phyloP scores from a whole-genome alignment of 2,797 vertebrate genomes.

The Poeciliopsis presidionis region DNA sequence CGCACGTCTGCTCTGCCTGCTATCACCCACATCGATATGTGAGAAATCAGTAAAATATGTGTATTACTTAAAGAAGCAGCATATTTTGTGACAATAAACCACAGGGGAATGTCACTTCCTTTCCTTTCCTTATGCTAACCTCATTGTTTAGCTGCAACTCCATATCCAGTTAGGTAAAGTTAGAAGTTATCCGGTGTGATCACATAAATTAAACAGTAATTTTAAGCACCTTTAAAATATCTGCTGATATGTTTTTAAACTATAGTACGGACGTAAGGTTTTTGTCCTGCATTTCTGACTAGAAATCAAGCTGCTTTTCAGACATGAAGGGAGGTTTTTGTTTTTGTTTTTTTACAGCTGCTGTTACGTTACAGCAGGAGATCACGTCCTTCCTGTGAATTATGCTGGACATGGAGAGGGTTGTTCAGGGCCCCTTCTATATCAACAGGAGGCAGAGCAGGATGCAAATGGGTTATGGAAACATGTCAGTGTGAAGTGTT shows the following conservation, averaged over 20 bases:
- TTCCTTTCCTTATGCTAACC: neutral
- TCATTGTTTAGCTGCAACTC: neutral
- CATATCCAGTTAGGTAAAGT: neutral
- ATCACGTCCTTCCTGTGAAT: neutral
- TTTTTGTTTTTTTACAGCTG: neutral
- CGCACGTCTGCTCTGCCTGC: neutral
- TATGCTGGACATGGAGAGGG: neutral
- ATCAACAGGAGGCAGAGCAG: neutral
- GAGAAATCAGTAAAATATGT: neutral
- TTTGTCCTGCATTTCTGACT: neutral
- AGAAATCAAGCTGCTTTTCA: neutral
- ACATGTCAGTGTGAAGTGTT: neutral
- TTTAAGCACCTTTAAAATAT: neutral
- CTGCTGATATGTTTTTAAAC: neutral
- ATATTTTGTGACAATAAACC: neutral
- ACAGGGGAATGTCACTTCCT: too few species aligned
- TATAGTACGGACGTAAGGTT: neutral
- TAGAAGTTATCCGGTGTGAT: neutral
- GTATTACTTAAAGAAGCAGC: neutral
- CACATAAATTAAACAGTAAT: neutral
- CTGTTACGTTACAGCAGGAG: neutral
- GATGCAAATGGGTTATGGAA: neutral
- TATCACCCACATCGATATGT: neutral
- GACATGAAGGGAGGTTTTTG: neutral
- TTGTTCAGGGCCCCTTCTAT: neutral